Base-by-base conservation (phyloP, 2,797 vertebrate genomes). In the Chaenodraco wilsoni region DNA sequence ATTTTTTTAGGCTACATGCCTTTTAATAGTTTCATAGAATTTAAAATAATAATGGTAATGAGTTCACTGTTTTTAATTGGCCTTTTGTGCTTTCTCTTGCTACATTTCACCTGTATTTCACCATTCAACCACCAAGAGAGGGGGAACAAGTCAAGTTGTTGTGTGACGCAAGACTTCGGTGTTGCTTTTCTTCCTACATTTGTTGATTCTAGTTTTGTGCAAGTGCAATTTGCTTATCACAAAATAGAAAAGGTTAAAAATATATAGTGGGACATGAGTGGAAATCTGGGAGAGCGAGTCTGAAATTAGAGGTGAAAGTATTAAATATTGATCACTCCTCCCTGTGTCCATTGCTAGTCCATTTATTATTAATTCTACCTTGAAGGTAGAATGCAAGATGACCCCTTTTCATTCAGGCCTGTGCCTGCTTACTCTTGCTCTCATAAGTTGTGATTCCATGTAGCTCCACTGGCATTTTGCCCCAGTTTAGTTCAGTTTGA, bases 311-410 rank as follows among this genome's bases (percentile, higher is more conserved):
- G 92, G 88, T 89, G 87, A 91, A 93, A 93, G 93, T 95, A 95
- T 96, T 97, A 94, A 96, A 97, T 96, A 97, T 97, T 98, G 95
- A 98, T 98, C 95, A 90, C 92, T 90, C 91, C 94, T 94, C 95
- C 95, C 93, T 93, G 87, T 95, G 94, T 93, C 94, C 92, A 95
- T 93, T 91, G 94, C 94, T 90, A 88, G 87, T 80, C 93, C 92
- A 96, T 97, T 95, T 95, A 97, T 97, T 96, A 97, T 97, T 97
- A 94, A 98, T 96, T 94, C 94, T 95, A 95, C 94, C 94, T 96
- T 93, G 93, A 97, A 96, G 95, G 95, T 95, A 95, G 93, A 84
- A 88, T 94, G 91, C 87, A 94, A 92, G 90, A 94, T 90, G 93
- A 95, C 90, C 86, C 90, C 64, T 87, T 88, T 94, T 92, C 87